A percentile compares a stretch with the other conserved stretches of the same genome.
These are phyloP conservation scores for Megaustenia siamemsis DNA, from an alignment of 2,888 invertebrate species.

Conservation along the genomic window DNA sequence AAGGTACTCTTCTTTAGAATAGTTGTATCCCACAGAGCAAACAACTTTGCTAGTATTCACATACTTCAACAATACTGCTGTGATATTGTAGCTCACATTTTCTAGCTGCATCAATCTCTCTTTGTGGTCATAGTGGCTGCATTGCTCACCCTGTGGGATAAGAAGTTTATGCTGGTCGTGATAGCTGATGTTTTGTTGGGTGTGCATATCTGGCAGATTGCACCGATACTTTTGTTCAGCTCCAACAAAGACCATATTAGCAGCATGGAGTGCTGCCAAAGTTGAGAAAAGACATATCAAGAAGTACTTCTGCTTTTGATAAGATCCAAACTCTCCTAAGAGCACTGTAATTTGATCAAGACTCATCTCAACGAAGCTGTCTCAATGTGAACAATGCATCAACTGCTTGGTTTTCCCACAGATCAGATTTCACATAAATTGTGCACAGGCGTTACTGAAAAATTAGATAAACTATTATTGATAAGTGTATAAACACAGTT, in stretches of 20 bases:
- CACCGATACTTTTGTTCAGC: constrained; percentile 94
- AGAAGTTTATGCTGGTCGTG: constrained; percentile 30
- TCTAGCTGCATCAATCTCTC: background rate
- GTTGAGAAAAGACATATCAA: constrained; percentile 93
- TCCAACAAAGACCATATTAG: constrained; percentile 95
- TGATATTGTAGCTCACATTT: background rate
- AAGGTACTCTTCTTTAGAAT: constrained; percentile 48
- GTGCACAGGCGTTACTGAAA: too few species aligned
- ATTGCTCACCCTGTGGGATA: constrained; percentile 39
- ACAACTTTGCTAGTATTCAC: constrained; percentile 13
- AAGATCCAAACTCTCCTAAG: constrained; percentile 93
- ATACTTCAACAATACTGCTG: background rate
- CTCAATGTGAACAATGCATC: too few species aligned
- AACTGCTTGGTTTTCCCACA: too few species aligned
- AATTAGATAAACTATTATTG: too few species aligned
- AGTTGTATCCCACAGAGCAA: constrained; percentile 48
- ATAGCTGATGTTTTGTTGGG: constrained; percentile 30
- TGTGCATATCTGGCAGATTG: constrained; percentile 19
- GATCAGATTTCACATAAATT: too few species aligned
- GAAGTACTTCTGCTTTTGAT: constrained; percentile 92
- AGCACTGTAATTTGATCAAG: constrained; percentile 83
- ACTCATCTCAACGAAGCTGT: constrained; percentile 54
- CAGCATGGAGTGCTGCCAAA: constrained; percentile 94
- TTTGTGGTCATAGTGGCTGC: constrained; percentile 34
- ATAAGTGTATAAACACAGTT: too few species aligned